phyloP scores from a whole-genome alignment of 1,140 invertebrate species.

The Helicoverpa zea region DNA sequence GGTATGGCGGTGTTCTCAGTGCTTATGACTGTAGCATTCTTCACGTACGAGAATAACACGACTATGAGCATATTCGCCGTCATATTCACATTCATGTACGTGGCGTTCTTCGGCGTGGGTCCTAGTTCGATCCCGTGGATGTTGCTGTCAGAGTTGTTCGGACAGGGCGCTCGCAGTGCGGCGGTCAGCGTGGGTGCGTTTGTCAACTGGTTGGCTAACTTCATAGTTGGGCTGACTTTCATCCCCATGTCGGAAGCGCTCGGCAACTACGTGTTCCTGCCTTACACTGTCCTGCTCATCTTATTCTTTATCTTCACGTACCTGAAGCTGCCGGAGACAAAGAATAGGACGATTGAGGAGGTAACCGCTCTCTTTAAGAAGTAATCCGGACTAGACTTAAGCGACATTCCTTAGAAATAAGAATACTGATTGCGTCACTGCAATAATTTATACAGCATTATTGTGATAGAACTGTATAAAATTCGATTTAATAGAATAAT shows the following conservation, averaged over 20 bases:
- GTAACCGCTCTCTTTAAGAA: constrained; percentile 94
- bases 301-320: constrained; percentile 99
- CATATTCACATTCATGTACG: constrained; percentile 95
- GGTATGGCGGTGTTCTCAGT: constrained; percentile 98
- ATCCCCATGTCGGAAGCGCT: constrained; percentile 93
- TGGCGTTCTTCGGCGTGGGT: constrained; percentile 97
- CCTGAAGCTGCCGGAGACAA: constrained; percentile 98
- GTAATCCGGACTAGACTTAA: constrained; percentile 57
- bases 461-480: constrained; percentile 75
- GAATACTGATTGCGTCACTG: constrained; percentile 56
- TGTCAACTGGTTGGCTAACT: constrained; percentile 98
- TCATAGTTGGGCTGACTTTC: constrained; percentile 96
- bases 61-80: constrained; percentile 91
- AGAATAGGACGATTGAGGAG: constrained; percentile 99
- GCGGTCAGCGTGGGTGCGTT: constrained; percentile 98
- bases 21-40: constrained; percentile 94
- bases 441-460: constrained; percentile 69
- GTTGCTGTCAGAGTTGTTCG: constrained; percentile 98
- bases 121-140: constrained; percentile 98
- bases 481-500: constrained; percentile 38
- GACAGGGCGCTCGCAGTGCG: constrained; percentile 96
- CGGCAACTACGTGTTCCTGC: constrained; percentile 97
- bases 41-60: constrained; percentile 86
- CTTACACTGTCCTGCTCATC: constrained; percentile 96
- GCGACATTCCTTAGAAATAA: constrained; percentile 73